Evolutionary conservation across 1,140 invertebrate species (phyloP), one percentile per base, ranked within the genome.

Genomic region (Cecropterus lyciades): DNA sequence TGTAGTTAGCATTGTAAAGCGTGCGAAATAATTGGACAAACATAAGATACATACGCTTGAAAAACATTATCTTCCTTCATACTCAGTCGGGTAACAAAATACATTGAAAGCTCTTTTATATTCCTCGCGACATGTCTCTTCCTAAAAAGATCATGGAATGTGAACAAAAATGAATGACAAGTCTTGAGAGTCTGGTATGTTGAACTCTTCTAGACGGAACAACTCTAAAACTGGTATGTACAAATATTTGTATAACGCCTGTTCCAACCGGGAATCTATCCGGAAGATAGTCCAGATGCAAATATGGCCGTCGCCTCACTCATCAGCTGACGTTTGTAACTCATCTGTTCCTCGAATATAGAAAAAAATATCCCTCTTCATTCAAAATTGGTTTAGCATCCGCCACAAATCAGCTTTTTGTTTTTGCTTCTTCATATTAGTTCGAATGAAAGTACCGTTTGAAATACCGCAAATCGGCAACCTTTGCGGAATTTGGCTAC

Each of bases 361-460:
- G 46, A 49, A 69, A 73, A 73, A 80, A 80, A 10, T 51, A 60
- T 65, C 65, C 65, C 68, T 59, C 72, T 64, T 62, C 53, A 14
- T 70, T 63, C 56, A 46, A 64, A 76, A 74, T 77, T 76, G 75
- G 65, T 67, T 67, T 68, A 60, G 71, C 73, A 79, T 79, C 79
- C 74, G 77, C 65, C 49, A 66, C 46, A 71, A 46, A 66, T 52
- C 72, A 53, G 57, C 69, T 75, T 71, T 79, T 76, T 71, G 64
- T 69, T 33, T 46, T 6, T 53, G 8, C 45, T 67, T 81, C 74
- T 80, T 77, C 3, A 30, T 30, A 42, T 57, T 66, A 16, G 60
- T 53, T 3, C n/a, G 40, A 20, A 45, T 14, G 52, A 62, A 67
- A 73, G 74, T 75, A 65, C 74, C 74, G 69, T 79, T 75, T 62